Evolutionary conservation across 1,140 invertebrate genomes (phyloP).

Genomic region (Drepana arcuata): DNA sequence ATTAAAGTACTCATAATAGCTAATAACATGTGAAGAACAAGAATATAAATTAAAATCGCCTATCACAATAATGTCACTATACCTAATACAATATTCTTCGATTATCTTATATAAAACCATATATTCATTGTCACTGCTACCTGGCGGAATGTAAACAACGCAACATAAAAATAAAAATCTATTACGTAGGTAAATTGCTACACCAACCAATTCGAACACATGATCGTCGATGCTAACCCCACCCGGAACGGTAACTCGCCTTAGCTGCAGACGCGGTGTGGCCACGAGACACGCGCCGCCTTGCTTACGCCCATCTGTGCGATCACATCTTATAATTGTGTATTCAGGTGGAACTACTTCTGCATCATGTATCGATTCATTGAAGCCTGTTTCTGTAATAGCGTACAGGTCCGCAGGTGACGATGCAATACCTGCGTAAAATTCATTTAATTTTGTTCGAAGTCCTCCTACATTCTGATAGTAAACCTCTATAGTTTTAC

Average conservation of each 20-base stretch:
- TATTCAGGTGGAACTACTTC: neutral
- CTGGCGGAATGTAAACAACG: neutral
- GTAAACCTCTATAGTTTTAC: too few species aligned
- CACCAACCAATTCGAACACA: neutral
- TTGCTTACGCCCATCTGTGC: too few species aligned
- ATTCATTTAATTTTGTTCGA: too few species aligned
- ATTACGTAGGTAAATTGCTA: neutral
- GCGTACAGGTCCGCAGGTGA: neutral
- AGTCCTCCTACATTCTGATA: too few species aligned
- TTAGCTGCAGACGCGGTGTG: neutral
- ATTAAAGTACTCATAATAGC: slow-evolving; percentile 4
- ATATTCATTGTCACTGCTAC: neutral
- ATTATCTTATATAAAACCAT: neutral
- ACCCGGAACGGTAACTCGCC: neutral
- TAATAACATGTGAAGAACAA: neutral
- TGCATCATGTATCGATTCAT: too few species aligned
- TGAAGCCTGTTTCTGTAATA: neutral
- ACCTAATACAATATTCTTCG: slow-evolving; percentile 3
- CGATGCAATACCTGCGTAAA: too few species aligned
- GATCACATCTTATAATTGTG: neutral
- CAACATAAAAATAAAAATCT: slow-evolving; percentile 1
- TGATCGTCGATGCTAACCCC: neutral
- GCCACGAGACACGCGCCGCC: too few species aligned
- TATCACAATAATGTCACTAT: neutral
- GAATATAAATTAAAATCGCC: slow-evolving; percentile 5